Conservation (phyloP, 92 coral and sea anemone genomes). For the Epizoanthus scotinus region DNA sequence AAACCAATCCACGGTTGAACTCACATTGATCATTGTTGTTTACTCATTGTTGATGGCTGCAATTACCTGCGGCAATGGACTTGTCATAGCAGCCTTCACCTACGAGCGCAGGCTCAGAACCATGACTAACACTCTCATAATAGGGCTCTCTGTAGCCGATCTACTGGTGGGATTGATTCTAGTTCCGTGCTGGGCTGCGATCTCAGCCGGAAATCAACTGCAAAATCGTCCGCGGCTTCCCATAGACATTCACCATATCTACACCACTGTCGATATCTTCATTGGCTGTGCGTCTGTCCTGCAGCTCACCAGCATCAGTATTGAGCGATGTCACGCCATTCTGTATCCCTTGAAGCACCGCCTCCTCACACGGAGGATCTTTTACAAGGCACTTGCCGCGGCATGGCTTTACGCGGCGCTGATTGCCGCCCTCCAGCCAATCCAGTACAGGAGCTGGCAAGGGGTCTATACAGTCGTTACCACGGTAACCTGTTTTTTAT, state of each 20-base stretch:
- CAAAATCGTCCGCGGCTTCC: conserved; percentile 4
- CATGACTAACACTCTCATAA: conserved; percentile 65
- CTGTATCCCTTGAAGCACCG: conserved; percentile 75
- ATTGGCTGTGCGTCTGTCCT: conserved; percentile 84
- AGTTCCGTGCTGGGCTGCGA: conserved; percentile 74
- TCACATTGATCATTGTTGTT: no score
- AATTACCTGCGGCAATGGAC: conserved; percentile 70
- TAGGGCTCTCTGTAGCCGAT: conserved; percentile 76
- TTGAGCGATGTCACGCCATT: conserved; percentile 82
- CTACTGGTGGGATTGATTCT: conserved; percentile 69
- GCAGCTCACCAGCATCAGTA: conserved; percentile 74
- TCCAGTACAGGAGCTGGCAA: conserved; percentile 77
- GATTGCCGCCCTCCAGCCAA: conserved; percentile 70
- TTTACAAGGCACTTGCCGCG: conserved; percentile 47
- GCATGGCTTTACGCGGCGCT: conserved; percentile 69
- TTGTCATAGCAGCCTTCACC: conserved; percentile 73
- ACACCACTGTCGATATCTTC: conserved; percentile 83
- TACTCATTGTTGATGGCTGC: conserved; percentile 55
- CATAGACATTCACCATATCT: conserved; percentile 62
- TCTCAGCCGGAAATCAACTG: conserved; percentile 34
- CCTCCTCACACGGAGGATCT: conserved; percentile 48
- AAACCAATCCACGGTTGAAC: no score
- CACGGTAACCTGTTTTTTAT: conserved; percentile 59
- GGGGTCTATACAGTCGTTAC: conserved; percentile 63
- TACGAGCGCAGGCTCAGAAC: conserved; percentile 56